Evolutionary conservation across 23 tunicate genomes (phyloP).

Genomic region (Corella eumyota): DNA sequence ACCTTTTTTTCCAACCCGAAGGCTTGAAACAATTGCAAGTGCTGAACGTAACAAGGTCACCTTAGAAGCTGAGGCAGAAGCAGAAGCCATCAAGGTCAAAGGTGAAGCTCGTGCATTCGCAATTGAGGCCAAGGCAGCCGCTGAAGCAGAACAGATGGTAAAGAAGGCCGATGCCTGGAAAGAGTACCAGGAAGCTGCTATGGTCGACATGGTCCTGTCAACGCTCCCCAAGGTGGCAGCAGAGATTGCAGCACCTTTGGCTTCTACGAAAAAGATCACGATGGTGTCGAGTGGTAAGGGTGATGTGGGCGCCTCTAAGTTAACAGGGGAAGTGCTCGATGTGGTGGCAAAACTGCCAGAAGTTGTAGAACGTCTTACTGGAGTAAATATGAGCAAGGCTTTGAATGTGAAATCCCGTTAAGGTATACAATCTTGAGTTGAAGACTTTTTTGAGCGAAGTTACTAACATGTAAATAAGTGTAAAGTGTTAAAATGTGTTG

Average conservation of each 20-base stretch:
- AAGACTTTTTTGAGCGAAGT: too few species aligned
- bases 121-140: constrained; percentile 84
- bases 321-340: constrained; percentile 86
- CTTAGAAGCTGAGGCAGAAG: constrained; percentile 93
- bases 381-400: constrained; percentile 71
- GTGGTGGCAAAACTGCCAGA: constrained; percentile 72
- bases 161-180: constrained; percentile 99
- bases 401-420: constrained; percentile 21
- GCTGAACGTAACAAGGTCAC: constrained; percentile 76
- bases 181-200: constrained; percentile 94
- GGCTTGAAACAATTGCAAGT: constrained; percentile 75
- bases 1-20: too few species aligned
- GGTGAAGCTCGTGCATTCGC: constrained; percentile 96
- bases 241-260: constrained; percentile 89
- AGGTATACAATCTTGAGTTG: neutral
- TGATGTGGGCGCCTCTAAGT: constrained; percentile 87
- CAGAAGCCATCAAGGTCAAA: constrained; percentile 74
- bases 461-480: too few species aligned
- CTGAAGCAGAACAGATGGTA: constrained; percentile 95
- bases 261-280: constrained; percentile 59
- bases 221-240: constrained; percentile 93
- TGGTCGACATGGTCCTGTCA: constrained; percentile 92
- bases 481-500: too few species aligned
- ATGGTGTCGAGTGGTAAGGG: constrained; percentile 87
- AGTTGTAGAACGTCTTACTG: constrained; percentile 72